Evolutionary conservation across 2,888 invertebrate species (phyloP).

Genomic region (Nymphalis urticae): DNA sequence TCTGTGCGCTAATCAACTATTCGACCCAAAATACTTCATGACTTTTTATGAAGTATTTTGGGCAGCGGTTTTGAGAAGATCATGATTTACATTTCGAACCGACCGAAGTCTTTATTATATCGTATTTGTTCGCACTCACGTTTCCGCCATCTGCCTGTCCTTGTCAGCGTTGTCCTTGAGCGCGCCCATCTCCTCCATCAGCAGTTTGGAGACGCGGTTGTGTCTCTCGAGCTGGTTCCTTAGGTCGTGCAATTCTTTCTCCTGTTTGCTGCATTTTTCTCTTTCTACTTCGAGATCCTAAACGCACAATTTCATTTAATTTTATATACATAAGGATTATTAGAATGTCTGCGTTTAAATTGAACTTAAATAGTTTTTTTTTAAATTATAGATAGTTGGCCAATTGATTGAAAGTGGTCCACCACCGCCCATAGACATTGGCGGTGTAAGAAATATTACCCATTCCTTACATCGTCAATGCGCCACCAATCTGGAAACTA

Average conservation of each 20-base stretch:
- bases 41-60: no score
- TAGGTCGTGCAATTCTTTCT: slow-evolving; percentile 79
- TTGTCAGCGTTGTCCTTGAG: slow-evolving; percentile 83
- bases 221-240: slow-evolving; percentile 82
- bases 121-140: slow-evolving; percentile 50
- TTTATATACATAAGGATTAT: not conserved
- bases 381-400: no score
- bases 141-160: slow-evolving; percentile 82
- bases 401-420: no score
- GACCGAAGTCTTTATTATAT: not conserved
- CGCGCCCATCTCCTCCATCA: slow-evolving; percentile 84
- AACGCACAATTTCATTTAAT: slow-evolving; percentile 10
- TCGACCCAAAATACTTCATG: not conserved
- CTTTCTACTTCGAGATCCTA: slow-evolving; percentile 80
- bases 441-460: no score
- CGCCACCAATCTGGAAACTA: no score
- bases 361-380: no score
- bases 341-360: not conserved
- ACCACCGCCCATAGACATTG: no score
- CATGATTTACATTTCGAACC: no score
- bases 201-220: slow-evolving; percentile 84
- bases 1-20: no score
- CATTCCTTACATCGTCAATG: no score
- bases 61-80: no score
- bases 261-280: slow-evolving; percentile 70